A percentile compares a stretch with the other conserved stretches of the same genome.
phyloP scores from a whole-genome alignment of 2,888 invertebrate species.

The Tetragonula carbonaria region DNA sequence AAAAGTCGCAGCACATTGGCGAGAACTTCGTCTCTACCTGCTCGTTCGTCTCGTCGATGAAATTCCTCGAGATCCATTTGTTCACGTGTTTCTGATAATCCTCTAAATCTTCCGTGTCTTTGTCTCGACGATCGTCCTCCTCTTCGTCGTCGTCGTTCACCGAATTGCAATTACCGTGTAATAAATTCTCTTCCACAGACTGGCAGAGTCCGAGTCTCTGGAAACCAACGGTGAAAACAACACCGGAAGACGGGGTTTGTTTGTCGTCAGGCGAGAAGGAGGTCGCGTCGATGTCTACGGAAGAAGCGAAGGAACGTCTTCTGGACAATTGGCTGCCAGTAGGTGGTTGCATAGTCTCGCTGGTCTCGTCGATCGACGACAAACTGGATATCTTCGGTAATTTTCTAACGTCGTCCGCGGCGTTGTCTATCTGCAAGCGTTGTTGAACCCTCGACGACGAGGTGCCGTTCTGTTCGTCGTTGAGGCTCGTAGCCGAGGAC shows the following conservation, averaged over 20 bases:
- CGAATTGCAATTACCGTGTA: constrained; percentile 52
- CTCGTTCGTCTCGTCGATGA: constrained; percentile 43
- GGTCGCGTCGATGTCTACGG: constrained; percentile 38
- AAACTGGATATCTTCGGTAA: constrained; percentile 82
- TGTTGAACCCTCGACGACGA: constrained; percentile 67
- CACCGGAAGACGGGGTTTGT: constrained; percentile 49
- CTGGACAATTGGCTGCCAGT: constrained; percentile 49
- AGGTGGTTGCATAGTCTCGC: constrained; percentile 73
- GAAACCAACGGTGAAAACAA: constrained; percentile 81
- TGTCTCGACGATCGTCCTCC: constrained; percentile 67
- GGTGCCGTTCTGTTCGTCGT: constrained; percentile 75
- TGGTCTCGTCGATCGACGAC: constrained; percentile 82
- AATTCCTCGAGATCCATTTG: constrained; percentile 50
- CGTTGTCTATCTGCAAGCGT: constrained; percentile 44
- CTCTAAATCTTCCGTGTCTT: constrained; percentile 74
- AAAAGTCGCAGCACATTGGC: background rate
- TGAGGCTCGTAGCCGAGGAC: constrained; percentile 78
- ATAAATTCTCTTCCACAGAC: constrained; percentile 62
- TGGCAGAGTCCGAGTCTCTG: constrained; percentile 69
- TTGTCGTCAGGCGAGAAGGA: constrained; percentile 48
- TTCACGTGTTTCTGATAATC: constrained; percentile 12
- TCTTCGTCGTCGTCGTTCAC: constrained; percentile 32
- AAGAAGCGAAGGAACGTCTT: constrained; percentile 61
- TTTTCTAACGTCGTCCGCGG: constrained; percentile 77
- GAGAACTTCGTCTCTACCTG: constrained; percentile 51